Evolutionary conservation across 2,113 vertebrate genomes (phyloP).

Genomic region (Rhynchomys soricoides): DNA sequence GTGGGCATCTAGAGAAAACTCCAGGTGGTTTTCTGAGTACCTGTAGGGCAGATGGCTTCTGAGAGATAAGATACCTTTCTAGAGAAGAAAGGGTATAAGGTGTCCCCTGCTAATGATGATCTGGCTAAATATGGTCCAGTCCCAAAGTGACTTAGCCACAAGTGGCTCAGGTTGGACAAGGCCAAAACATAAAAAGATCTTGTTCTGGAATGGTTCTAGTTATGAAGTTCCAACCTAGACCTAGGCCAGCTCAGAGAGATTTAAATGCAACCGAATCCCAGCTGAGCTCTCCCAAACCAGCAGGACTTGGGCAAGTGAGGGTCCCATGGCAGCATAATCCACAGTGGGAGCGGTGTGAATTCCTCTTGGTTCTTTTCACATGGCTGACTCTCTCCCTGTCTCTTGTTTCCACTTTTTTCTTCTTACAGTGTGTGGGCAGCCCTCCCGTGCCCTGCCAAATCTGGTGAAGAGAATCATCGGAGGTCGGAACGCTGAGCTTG

Average conservation of each 20-base stretch:
- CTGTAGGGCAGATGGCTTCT: neutral
- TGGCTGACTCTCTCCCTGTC: neutral
- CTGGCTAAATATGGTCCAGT: neutral
- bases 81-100: neutral
- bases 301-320: neutral
- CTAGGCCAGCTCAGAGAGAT: neutral
- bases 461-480: constrained; percentile 95
- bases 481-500: constrained; percentile 89
- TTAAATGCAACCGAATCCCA: neutral
- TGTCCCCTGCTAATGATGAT: neutral
- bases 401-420: constrained; percentile 34
- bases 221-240: neutral
- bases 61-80: neutral
- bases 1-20: neutral
- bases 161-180: neutral
- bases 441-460: constrained; percentile 86
- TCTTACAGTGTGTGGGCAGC: constrained; percentile 90
- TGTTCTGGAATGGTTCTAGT: neutral
- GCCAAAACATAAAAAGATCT: neutral
- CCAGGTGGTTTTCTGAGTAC: neutral
- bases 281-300: neutral
- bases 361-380: neutral
- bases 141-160: neutral
- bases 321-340: constrained; percentile 74
- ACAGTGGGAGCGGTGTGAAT: neutral